Percentiles rank a stretch among this genome's conserved stretches.
phyloP scores from a whole-genome alignment of 2,888 invertebrate genomes.

The Lysandra bellargus region DNA sequence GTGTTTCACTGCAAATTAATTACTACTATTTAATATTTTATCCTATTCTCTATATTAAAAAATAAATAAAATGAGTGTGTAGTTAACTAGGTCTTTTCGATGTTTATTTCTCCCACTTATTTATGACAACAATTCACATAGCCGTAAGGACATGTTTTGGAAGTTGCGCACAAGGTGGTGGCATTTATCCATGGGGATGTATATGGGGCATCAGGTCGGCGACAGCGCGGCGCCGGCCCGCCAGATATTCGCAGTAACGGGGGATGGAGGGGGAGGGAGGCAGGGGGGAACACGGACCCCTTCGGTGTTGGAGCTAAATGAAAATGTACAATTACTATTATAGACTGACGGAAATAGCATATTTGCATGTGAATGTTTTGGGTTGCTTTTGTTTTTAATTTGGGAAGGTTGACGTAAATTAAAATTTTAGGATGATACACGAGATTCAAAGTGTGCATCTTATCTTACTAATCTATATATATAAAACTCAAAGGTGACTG shows the following conservation, averaged over 20 bases:
- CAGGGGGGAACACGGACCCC: not conserved
- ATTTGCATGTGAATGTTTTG: not conserved
- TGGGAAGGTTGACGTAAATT: not conserved
- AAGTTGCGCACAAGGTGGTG: not conserved
- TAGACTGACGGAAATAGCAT: not conserved
- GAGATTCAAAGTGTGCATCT: too few relatives aligned
- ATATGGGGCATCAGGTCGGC: constrained; percentile 36
- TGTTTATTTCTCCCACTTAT: not conserved
- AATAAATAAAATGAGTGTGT: too few relatives aligned
- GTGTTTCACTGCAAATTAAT: too few relatives aligned
- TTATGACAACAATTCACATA: not conserved
- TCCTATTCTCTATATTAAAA: too few relatives aligned
- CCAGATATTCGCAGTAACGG: constrained; percentile 22
- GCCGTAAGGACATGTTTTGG: not conserved
- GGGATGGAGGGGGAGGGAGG: not conserved
- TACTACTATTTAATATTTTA: too few relatives aligned
- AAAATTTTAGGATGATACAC: not conserved
- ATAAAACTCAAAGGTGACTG: too few relatives aligned
- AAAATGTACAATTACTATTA: not conserved
- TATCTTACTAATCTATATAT: too few relatives aligned
- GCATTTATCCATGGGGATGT: constrained; percentile 5
- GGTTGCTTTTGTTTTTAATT: not conserved
- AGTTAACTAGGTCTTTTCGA: too few relatives aligned
- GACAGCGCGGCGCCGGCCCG: constrained; percentile 43
- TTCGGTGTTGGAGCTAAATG: not conserved